phyloP scores from a whole-genome alignment of 2,888 invertebrate genomes.

The Volucella inanis region DNA sequence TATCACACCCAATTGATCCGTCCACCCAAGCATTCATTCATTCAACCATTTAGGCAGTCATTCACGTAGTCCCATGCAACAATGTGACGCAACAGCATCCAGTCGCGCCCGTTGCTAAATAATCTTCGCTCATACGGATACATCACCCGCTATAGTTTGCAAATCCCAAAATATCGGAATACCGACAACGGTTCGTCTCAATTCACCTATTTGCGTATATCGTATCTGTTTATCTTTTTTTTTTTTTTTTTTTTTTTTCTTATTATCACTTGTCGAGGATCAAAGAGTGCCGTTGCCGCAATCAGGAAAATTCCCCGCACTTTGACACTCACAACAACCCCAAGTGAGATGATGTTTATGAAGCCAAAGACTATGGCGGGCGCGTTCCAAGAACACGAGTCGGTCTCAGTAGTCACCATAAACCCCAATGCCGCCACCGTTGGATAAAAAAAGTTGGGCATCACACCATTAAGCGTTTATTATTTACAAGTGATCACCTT shows the following conservation, averaged over 20 bases:
- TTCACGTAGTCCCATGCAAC: slow-evolving; percentile 32
- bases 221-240: slow-evolving; percentile 58
- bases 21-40: slow-evolving; percentile 69
- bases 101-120: slow-evolving; percentile 2
- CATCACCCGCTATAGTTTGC: slow-evolving; percentile 41
- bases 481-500: slow-evolving; percentile 70
- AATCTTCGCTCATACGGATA: slow-evolving; percentile 30
- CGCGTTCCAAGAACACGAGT: slow-evolving; percentile 55
- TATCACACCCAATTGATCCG: slow-evolving; percentile 73
- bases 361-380: slow-evolving; percentile 35
- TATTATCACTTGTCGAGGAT: slow-evolving; percentile 32
- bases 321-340: slow-evolving; percentile 67
- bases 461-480: slow-evolving; percentile 65
- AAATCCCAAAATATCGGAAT: slow-evolving; percentile 19
- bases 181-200: slow-evolving; percentile 54
- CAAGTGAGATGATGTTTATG: slow-evolving; percentile 58
- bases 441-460: slow-evolving; percentile 19
- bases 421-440: no score
- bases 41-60: slow-evolving; percentile 62
- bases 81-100: slow-evolving; percentile 45
- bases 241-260: no score
- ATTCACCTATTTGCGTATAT: slow-evolving; percentile 55
- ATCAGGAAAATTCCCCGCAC: slow-evolving; percentile 51
- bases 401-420: not conserved
- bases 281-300: slow-evolving; percentile 58